Base-by-base conservation (phyloP, 1,140 invertebrate species). In the Drosophila malerkotliana region DNA sequence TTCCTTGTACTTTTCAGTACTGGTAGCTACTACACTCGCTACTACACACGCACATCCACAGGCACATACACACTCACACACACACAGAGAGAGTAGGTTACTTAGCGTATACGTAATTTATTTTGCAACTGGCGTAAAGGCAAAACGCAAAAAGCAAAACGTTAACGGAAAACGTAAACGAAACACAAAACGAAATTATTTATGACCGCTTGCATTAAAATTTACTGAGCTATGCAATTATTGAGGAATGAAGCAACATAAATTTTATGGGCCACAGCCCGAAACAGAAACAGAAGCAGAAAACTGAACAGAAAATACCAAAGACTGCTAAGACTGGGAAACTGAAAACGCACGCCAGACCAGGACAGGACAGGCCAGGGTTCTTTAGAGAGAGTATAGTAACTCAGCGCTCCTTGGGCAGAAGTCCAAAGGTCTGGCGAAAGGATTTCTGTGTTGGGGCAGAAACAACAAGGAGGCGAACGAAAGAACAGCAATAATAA, bases 121-220 rank as follows among this genome's bases (percentile, higher is more conserved):
- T 88, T 73, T 77, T 47, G 80, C 28, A 57, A 57, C 47, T 75
- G 79, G 69, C 58, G 28, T 32, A 77, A 77, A 78, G 54, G 39
- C 63, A 37, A 37, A 37, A 37, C 10, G 34, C 34, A 37, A 37
- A 37, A 37, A 37, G 12, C 34, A 67, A 51, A 52, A 51, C 44
- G 44, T 49, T 18, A 58, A 59, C 56, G 56, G 18, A 57, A 57
- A 59, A 59, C 63, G 60, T 52, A 64, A 63, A 67, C 63, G 53
- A 79, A 80, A 58, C 54, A 66, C 72, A 77, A 82, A 78, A 81
- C 81, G 79, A 88, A 88, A 89, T 88, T 88, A 88, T 88, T 88
- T 88, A 88, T 89, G 83, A 89, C 79, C 84, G 79, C 83, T 89
- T 88, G 84, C 83, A 88, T 88, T 88, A 88, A 88, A 88, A 89